A percentile compares a stretch with the other conserved stretches of the same genome.
These are phyloP conservation scores for Cryptoprocta ferox DNA, from an alignment of 2,797 vertebrate species.

Conservation along the genomic window DNA sequence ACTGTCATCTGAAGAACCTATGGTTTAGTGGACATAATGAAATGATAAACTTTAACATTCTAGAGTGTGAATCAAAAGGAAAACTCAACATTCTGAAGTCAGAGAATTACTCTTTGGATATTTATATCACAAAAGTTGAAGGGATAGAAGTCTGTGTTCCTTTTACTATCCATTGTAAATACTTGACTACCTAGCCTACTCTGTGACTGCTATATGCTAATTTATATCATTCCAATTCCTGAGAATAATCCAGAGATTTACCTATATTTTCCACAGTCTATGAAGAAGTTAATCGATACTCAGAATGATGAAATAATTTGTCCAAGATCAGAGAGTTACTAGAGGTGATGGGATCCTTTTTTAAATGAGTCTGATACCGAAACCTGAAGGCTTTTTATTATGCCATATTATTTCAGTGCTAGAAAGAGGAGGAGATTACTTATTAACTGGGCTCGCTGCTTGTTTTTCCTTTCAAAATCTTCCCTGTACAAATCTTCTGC, in stretches of 20 bases:
- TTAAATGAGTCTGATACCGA: neutral
- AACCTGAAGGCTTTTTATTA: neutral
- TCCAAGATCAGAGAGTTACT: neutral
- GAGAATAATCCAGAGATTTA: neutral
- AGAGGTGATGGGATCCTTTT: neutral
- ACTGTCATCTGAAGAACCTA: constrained; percentile 63
- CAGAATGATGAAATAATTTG: neutral
- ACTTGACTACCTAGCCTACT: neutral
- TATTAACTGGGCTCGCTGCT: constrained; percentile 63
- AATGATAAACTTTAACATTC: constrained; percentile 76
- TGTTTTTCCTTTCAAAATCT: neutral
- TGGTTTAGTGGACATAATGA: constrained; percentile 74
- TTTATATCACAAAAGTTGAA: constrained; percentile 76
- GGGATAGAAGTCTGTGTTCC: constrained; percentile 57
- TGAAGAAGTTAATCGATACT: neutral
- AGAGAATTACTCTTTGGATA: constrained; percentile 73
- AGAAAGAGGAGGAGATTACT: constrained; percentile 35
- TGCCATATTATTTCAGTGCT: constrained; percentile 49
- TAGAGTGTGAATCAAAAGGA: constrained; percentile 74
- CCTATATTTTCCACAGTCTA: neutral
- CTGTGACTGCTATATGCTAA: neutral
- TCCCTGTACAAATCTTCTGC: neutral
- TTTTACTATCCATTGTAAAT: neutral
- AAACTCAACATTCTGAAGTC: constrained; percentile 69
- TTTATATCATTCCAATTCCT: neutral